Evolutionary conservation across 1,140 invertebrate species (phyloP), one percentile per base, ranked within the genome.

Genomic region (Heterodera carotae): DNA sequence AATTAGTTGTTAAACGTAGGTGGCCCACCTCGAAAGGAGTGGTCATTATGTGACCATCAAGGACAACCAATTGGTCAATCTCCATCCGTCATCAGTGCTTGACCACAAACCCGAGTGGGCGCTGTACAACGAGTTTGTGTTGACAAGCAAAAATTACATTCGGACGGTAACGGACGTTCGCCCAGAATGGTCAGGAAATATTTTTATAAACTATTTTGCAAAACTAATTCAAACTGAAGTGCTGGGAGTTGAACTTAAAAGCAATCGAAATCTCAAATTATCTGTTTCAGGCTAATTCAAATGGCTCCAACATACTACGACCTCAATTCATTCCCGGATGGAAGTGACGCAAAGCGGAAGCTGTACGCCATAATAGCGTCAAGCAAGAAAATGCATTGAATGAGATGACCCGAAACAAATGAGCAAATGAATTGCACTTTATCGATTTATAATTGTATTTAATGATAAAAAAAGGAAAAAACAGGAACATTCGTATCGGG

Each of bases 51-150:
- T 98, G 78, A 99, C 97, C 22, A 95, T 98, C 64, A 99, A 99
- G 88, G 97, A 99, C 90, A 98, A 98, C 90, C 97, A 99, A 91
- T 92, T 95, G 73, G 97, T 99, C 10, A 96, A 98, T 88, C 91
- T 99, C 18, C 97, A 99, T 91, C 97, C 97, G 0, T 98, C 96
- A 67, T 98, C 96, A 25, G 98, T 96, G 89, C 90, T 99, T 22
- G 96, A 98, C 89, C 97, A 99, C 89, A 98, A 98, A 90, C 97
- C 97, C 3, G 97, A 99, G 88, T 99, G 97, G 97, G 96, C 98
- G 25, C 92, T 99, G 69, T 99, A 99, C 89, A 98, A 99, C 89
- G 97, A 99, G 90, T 99, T 99, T 89, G 97, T 99, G 36, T 90
- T 99, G 71, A 99, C 97, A 39, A 98, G 96, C 18, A 99, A 99